Percentiles rank a stretch among this genome's conserved stretches.
These are phyloP conservation scores for Cinclus mexicanus DNA, from an alignment of 2,113 vertebrate genomes.

Conservation along the genomic window DNA sequence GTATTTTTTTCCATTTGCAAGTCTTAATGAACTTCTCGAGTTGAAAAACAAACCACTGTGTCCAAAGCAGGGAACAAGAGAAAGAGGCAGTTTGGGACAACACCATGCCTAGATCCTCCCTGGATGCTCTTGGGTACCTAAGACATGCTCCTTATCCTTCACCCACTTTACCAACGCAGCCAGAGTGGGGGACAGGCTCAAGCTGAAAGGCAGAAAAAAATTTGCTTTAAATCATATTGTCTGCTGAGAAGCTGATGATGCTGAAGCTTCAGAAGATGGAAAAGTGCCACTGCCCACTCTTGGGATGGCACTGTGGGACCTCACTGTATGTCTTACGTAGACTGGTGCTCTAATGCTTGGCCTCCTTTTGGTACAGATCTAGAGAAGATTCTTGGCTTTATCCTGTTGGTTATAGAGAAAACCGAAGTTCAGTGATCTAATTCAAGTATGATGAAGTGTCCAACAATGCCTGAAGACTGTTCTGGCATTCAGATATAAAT, in stretches of 20 bases:
- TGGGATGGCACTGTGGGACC: neutral
- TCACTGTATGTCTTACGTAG: neutral
- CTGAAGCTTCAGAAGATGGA: neutral
- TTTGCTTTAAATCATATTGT: neutral
- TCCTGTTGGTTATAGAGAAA: neutral
- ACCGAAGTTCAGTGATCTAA: neutral
- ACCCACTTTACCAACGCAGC: neutral
- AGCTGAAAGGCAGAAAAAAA: neutral
- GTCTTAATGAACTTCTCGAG: neutral
- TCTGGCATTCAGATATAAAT: neutral
- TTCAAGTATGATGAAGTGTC: neutral
- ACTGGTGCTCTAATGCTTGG: neutral
- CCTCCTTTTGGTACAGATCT: neutral
- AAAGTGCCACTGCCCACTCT: neutral
- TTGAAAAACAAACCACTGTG: neutral
- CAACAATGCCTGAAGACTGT: neutral
- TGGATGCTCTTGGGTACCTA: neutral
- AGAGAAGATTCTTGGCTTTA: neutral
- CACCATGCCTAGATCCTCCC: neutral
- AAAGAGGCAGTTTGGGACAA: neutral
- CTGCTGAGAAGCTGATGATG: neutral
- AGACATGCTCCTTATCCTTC: neutral
- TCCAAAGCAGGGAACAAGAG: neutral
- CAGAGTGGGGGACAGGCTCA: neutral
- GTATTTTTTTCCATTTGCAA: neutral